Base-by-base conservation (phyloP, 2,113 vertebrate genomes). In the Thermophis baileyi region DNA sequence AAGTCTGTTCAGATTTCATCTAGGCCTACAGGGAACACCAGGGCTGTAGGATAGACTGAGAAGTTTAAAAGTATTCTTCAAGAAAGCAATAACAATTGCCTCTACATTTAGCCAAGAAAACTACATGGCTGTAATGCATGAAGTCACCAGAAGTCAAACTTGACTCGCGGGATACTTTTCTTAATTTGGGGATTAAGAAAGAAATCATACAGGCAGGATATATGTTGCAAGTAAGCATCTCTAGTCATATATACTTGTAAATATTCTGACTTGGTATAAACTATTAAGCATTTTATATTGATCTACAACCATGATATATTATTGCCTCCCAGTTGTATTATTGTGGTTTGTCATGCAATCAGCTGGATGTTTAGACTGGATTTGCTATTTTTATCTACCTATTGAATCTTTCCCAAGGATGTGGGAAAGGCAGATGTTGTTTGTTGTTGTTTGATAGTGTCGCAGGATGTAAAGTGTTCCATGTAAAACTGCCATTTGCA, bases 181-280 rank as follows among this genome's bases (percentile, higher is more conserved):
- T 44, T 44, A 44, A 40, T 81, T 81, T 81, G 20, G 35, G 35
- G 74, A 44, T 22, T 81, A 81, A 44, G 35, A 44, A 81, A 81
- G 69, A 35, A 81, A 81, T 81, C 69, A 35, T 18, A 8, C 2
- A 40, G 69, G 16, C 16, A 40, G 74, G 14, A 53, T 40, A 44
- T 40, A 44, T 27, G 91, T 74, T 54, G 8, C 91, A 85, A 94
- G 69, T 1, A 10, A 40, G 89, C 90, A 47, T 20, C 89, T 93
- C 74, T 57, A 4, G 0, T 0, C 88, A 2, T 5, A 89, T 87
- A 14, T 0, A 0, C 14, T 3, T 0, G n/a, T 5, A 95, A 90
- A 93, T 0, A 0, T 0, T 12, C 60, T 92, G n/a, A 2, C 54
- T 93, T 46, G 20, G 50, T 86, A 94, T 81, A 93, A 95, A 51